Percentiles rank a stretch among this genome's conserved stretches.
phyloP scores from a whole-genome alignment of 2,113 vertebrate genomes.

The Labeo catla region DNA sequence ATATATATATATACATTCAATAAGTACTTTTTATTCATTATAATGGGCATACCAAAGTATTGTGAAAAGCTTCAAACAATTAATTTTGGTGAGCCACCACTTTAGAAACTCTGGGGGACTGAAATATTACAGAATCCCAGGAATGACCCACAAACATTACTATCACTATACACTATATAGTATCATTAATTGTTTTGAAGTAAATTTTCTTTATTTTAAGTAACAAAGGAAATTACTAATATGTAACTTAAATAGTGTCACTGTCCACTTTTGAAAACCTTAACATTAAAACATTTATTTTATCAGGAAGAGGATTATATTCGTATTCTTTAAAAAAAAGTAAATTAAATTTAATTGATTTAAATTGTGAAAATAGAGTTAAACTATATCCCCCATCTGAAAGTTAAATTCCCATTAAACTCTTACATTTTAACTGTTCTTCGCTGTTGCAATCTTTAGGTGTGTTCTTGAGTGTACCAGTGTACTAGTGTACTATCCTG shows the following conservation, averaged over 20 bases:
- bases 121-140: too few relatives aligned
- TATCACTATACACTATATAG: neutral
- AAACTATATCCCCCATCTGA: neutral
- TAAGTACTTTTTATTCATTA: too few relatives aligned
- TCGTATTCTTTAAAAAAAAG: too few relatives aligned
- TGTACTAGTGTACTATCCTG: neutral
- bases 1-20: too few relatives aligned
- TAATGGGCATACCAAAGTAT: too few relatives aligned
- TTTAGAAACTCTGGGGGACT: too few relatives aligned
- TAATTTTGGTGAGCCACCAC: too few relatives aligned
- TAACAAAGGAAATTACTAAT: neutral
- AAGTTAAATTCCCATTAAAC: neutral
- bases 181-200: neutral
- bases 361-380: too few relatives aligned
- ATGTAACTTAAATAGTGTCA: neutral
- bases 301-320: neutral
- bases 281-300: neutral
- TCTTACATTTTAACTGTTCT: neutral
- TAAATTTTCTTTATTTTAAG: neutral
- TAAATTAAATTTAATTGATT: too few relatives aligned
- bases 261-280: neutral
- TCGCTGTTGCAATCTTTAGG: neutral
- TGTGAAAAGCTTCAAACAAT: too few relatives aligned
- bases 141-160: too few relatives aligned
- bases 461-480: neutral